Percentiles rank a stretch among this genome's conserved stretches.
phyloP scores from a whole-genome alignment of 2,888 invertebrate genomes.

The Drosophila rubida region DNA sequence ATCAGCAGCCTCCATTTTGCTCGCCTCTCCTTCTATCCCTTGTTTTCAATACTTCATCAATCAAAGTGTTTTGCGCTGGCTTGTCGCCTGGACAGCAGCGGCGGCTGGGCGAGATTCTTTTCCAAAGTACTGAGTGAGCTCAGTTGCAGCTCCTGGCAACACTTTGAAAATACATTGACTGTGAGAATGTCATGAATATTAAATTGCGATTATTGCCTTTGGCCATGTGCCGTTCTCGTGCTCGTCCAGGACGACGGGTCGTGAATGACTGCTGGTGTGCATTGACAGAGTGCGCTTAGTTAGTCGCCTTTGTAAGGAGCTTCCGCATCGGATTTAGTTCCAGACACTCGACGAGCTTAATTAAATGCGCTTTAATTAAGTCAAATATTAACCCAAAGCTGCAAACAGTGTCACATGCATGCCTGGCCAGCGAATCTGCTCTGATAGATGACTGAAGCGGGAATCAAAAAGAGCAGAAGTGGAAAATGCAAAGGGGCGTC shows the following conservation, averaged over 20 bases:
- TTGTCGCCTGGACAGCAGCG: constrained; percentile 43
- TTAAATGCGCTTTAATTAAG: constrained; percentile 72
- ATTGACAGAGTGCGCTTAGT: constrained; percentile 11
- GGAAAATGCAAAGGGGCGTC: constrained; percentile 3
- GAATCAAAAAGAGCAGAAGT: neutral
- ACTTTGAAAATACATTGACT: constrained; percentile 76
- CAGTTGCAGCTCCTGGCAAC: constrained; percentile 57
- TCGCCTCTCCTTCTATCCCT: neutral
- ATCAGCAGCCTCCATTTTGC: neutral
- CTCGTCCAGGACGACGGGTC: constrained; percentile 4
- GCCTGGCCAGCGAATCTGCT: constrained; percentile 7
- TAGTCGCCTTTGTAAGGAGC: constrained; percentile 7
- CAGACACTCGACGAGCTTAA: constrained; percentile 50
- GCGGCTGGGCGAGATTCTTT: constrained; percentile 16
- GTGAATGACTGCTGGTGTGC: neutral
- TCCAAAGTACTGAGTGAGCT: constrained; percentile 18
- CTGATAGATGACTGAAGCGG: constrained; percentile 22
- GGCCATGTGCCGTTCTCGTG: constrained; percentile 57
- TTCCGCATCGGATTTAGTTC: constrained; percentile 23
- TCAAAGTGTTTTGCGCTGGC: constrained; percentile 21
- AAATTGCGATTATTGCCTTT: constrained; percentile 78
- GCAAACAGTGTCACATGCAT: constrained; percentile 41
- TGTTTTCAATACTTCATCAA: constrained; percentile 21
- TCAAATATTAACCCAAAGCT: constrained; percentile 57
- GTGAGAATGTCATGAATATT: constrained; percentile 75